Evolutionary conservation across 2,888 invertebrate species (phyloP).

Genomic region (Phengaris arion): DNA sequence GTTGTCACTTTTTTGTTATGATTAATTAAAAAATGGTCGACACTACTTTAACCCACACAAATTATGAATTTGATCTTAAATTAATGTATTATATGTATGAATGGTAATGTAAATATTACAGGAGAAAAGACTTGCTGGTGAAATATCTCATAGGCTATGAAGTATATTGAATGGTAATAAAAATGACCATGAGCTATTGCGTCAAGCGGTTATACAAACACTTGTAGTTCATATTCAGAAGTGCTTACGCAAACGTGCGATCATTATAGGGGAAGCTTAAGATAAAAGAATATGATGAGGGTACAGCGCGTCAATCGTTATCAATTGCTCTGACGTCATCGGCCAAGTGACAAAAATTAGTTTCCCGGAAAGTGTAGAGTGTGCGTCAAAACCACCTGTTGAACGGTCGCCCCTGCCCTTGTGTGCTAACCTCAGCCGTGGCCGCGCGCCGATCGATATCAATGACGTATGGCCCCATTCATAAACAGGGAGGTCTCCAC

Average conservation of each 20-base stretch:
- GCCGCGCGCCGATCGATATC: constrained; percentile 60
- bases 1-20: too few species aligned
- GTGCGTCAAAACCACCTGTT: constrained; percentile 74
- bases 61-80: too few species aligned
- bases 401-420: constrained; percentile 62
- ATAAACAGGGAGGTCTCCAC: constrained; percentile 64
- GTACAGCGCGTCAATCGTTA: constrained; percentile 36
- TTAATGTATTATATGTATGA: too few species aligned
- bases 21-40: neutral
- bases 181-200: constrained; percentile 5
- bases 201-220: constrained; percentile 25
- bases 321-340: constrained; percentile 52
- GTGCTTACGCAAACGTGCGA: constrained; percentile 34
- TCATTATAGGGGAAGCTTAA: constrained; percentile 32
- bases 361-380: constrained; percentile 47
- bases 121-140: neutral
- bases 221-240: constrained; percentile 21
- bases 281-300: constrained; percentile 34
- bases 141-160: neutral
- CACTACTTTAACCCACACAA: too few species aligned
- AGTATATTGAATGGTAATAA: neutral
- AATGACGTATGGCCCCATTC: constrained; percentile 77
- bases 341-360: constrained; percentile 54
- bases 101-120: too few species aligned
- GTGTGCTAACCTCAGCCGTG: constrained; percentile 62